These are phyloP conservation scores for Syngnathoides biaculeatus DNA, from an alignment of 2,113 vertebrate species.

Conservation along the genomic window DNA sequence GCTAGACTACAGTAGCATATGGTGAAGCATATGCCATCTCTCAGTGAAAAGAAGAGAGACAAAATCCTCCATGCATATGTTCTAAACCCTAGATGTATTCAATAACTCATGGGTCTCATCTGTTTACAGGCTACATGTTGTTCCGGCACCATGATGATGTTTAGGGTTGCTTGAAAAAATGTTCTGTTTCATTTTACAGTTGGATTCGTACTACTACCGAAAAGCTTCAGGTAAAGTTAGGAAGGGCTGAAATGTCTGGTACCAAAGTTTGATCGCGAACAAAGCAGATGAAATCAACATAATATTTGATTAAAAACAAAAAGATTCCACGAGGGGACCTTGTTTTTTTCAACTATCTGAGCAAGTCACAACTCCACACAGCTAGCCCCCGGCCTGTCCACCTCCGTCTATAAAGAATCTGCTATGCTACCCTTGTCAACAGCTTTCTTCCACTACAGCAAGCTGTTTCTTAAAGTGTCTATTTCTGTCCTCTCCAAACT, in stretches of 20 bases:
- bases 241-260: background rate
- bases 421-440: constrained; percentile 40
- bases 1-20: no score
- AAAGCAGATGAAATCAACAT: background rate
- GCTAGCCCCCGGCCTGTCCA: background rate
- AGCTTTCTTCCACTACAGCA: constrained; percentile 67
- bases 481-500: constrained; percentile 71
- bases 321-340: background rate
- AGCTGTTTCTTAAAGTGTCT: constrained; percentile 68
- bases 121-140: background rate
- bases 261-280: background rate
- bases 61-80: no score
- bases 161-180: background rate
- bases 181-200: background rate
- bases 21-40: no score
- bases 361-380: background rate
- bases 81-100: background rate
- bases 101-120: background rate
- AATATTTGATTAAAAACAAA: background rate
- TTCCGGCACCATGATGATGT: background rate
- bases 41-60: no score
- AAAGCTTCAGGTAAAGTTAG: background rate
- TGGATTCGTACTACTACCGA: background rate
- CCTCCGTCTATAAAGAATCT: background rate
- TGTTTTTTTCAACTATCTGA: background rate